Evolutionary conservation across 2,888 invertebrate species (phyloP), one percentile per base, ranked within the genome.

Genomic region (Labia minor): DNA sequence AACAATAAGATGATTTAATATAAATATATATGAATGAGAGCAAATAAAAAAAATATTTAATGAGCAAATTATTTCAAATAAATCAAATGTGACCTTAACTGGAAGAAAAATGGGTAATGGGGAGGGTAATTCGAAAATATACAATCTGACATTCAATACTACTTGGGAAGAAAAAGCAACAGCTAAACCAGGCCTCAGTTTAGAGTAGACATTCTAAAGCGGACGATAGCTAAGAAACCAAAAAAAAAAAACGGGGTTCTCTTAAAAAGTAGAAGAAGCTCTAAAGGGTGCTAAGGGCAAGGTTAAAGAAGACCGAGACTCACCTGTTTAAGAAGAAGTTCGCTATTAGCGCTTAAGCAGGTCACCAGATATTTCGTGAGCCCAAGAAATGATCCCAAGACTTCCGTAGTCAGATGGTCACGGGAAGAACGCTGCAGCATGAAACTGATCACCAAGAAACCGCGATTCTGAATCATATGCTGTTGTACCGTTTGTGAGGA

Each of bases 401-500:
- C 96, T 77, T 95, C 93, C 61, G 92, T 87, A 10, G 95, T 95
- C 66, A 98, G 84, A 78, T 98, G 97, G 75, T 96, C 95, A 70
- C 94, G 83, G 66, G 89, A 91, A 69, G 92, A 95, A 73, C 94
- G 85, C 78, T 96, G 95, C 74, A 98, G 85, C 87, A 96, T 92
- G 79, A 92, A 95, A 72, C 97, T 95, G 77, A 99, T 95, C 71
- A 99, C 96, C 74, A 99, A 85, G 80, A 99, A 98, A 69, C 98
- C 99, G 73, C 96, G 89, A 78, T 95, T 96, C 79, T 98, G 98
- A 78, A 97, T 92, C 91, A 99, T 95, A 79, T 99, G 99, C 77
- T 99, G 98, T 77, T 99, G 99, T 68, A 98, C 96, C 49, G 95
- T 95, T 76, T 92, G 90, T 72, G 97, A 98, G 62, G 93, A 93